A percentile compares a stretch with the other conserved stretches of the same genome.
phyloP scores from a whole-genome alignment of 1,140 invertebrate species.

The Saccostrea glomerata region DNA sequence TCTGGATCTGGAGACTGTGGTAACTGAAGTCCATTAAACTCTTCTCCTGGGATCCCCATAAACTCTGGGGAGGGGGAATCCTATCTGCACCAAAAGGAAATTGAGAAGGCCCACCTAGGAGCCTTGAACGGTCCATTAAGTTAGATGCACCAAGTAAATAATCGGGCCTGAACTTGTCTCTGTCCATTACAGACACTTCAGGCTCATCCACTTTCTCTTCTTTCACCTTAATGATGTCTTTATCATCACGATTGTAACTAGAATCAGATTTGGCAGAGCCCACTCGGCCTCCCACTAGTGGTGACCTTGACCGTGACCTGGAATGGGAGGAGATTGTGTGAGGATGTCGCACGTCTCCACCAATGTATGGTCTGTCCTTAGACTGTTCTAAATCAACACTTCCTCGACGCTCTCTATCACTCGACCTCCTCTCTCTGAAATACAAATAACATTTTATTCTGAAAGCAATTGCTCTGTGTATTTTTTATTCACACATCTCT shows the following conservation, averaged over 20 bases:
- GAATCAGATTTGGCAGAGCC: conserved; percentile 64
- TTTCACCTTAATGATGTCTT: conserved; percentile 65
- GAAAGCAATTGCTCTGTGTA: too few relatives aligned
- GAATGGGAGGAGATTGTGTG: conserved; percentile 44
- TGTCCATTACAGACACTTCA: conserved; percentile 55
- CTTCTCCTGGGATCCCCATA: conserved; percentile 69
- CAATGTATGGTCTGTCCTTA: conserved; percentile 44
- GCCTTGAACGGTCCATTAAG: conserved; percentile 59
- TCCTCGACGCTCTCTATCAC: conserved; percentile 53
- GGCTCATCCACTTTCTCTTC: conserved; percentile 59
- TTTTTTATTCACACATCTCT: too few relatives aligned
- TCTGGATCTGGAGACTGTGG: conserved; percentile 60
- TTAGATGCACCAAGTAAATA: conserved; percentile 56
- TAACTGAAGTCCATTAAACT: conserved; percentile 59
- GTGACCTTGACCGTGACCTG: conserved; percentile 68
- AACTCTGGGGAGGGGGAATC: conserved; percentile 53
- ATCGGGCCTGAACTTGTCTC: conserved; percentile 55
- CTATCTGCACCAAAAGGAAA: conserved; percentile 53
- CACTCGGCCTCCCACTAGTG: conserved; percentile 67
- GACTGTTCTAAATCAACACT: conserved; percentile 52
- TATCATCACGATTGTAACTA: conserved; percentile 56
- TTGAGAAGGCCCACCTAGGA: conserved; percentile 56
- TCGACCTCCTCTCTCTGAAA: conserved; percentile 61
- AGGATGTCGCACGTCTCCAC: conserved; percentile 51
- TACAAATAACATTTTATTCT: neutral